Percentiles rank a stretch among this genome's conserved stretches.
These are phyloP conservation scores for Neuroterus valhalla DNA, from an alignment of 1,140 invertebrate species.

Conservation along the genomic window DNA sequence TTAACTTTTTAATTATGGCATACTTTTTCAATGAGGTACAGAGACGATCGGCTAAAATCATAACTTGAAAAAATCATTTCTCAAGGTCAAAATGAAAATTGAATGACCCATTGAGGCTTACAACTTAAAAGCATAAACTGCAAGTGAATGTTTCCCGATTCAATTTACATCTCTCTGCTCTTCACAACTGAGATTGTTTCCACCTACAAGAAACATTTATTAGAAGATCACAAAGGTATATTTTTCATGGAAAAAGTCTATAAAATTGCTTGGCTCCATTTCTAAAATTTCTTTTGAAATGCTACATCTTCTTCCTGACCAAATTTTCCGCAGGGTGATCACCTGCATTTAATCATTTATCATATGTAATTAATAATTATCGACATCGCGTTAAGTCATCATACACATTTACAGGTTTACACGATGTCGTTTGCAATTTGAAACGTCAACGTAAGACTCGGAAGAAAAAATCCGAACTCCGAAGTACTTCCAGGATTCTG, in stretches of 20 bases:
- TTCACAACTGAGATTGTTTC: neutral
- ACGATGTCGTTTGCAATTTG: neutral
- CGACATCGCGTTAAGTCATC: neutral
- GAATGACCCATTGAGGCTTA: neutral
- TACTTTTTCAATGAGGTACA: conserved; percentile 6
- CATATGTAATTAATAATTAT: neutral
- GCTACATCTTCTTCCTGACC: too few relatives aligned
- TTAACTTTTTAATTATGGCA: neutral
- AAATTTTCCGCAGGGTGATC: too few relatives aligned
- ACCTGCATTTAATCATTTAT: neutral
- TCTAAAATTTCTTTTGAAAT: too few relatives aligned
- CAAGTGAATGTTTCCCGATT: neutral
- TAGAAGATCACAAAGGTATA: too few relatives aligned
- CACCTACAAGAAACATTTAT: neutral
- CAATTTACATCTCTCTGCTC: neutral
- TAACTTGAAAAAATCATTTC: neutral
- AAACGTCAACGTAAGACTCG: neutral
- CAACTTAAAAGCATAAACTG: neutral
- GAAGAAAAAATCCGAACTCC: neutral
- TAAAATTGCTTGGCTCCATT: too few relatives aligned
- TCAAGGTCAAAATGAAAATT: neutral
- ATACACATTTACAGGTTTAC: conserved; percentile 1
- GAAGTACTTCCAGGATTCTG: neutral
- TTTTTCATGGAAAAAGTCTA: too few relatives aligned
- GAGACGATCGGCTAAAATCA: conserved; percentile 7